phyloP scores from a whole-genome alignment of 64 coral and sea anemone genomes.

The Anthopleura sola region DNA sequence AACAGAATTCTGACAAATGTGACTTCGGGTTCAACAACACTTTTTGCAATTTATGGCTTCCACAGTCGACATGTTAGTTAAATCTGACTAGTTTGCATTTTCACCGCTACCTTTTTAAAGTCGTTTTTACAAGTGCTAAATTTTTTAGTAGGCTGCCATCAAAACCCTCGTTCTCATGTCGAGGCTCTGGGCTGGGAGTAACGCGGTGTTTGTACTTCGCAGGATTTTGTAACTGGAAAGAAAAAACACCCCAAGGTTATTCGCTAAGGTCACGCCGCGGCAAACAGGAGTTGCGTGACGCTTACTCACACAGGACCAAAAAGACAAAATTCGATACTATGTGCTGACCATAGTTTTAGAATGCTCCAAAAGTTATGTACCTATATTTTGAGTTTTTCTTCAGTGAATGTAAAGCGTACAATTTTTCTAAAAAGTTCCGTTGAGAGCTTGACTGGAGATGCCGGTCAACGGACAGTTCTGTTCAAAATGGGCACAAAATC shows the following conservation, averaged over 20 bases:
- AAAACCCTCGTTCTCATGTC: not conserved
- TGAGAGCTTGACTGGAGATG: no score
- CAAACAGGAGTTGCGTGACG: not conserved
- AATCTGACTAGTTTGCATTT: no score
- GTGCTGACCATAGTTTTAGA: not conserved
- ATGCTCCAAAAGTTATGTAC: not conserved
- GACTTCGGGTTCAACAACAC: no score
- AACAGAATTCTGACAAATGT: no score
- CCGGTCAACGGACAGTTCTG: no score
- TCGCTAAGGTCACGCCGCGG: not conserved
- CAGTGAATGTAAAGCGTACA: no score
- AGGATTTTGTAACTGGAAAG: constrained; percentile 6
- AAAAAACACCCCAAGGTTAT: constrained; percentile 18
- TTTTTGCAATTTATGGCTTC: no score
- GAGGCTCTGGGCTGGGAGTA: not conserved
- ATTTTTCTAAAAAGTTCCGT: no score
- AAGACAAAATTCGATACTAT: not conserved
- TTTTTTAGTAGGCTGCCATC: not conserved
- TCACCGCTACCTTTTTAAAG: no score
- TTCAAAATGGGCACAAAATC: no score
- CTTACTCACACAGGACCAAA: not conserved
- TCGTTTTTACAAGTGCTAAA: no score
- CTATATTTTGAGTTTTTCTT: not conserved
- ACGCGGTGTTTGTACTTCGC: constrained; percentile 29
- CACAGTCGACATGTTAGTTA: no score